Evolutionary conservation across 1,140 invertebrate genomes (phyloP), one percentile per base, ranked within the genome.

Genomic region (Orchesella cincta): DNA sequence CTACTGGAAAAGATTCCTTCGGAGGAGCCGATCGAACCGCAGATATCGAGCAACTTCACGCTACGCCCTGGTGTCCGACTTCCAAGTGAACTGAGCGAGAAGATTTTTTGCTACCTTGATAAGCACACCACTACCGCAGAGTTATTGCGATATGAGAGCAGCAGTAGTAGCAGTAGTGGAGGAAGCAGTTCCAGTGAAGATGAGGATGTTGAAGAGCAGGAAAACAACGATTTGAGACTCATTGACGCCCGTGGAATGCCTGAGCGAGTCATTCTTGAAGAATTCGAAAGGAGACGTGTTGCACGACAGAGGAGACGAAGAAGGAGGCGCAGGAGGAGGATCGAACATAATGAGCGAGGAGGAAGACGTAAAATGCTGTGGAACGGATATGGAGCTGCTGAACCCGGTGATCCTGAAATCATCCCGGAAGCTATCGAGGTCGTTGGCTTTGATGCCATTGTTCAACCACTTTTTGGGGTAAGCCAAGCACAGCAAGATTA

Each of bases 51-150:
- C 54, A 16, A 67, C 5, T 67, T 31, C n/a, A 83, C 80, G 77
- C 84, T 89, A 36, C 86, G 84, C 76, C 85, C 86, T 80, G 89
- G 88, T 51, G 83, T 92, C 39, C 87, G 86, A 77, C 86, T 92
- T 54, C 92, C 91, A 8, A 89, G 88, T 80, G 91, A 91, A 85
- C 90, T 92, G 78, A 92, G 91, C 83, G 91, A 93, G 83, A 88
- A 87, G 84, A 85, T 93, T 23, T 85, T 94, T 3, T 85, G 89
- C 75, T 85, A 87, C 18, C 89, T 89, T 78, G 73, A 80, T 46
- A 75, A 81, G n/a, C 62, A 67, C 62, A 67, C 62, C 1, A 67
- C 62, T 14, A 23, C 62, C 8, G 62, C 62, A 23, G 62, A 67
- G 31, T 33, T 67, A 16, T 12, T 29, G 3, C 26, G 62, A 5